Percentiles rank a stretch among this genome's conserved stretches.
Conservation (phyloP, 2,797 vertebrate genomes). For the Lophotriccus pileatus region DNA sequence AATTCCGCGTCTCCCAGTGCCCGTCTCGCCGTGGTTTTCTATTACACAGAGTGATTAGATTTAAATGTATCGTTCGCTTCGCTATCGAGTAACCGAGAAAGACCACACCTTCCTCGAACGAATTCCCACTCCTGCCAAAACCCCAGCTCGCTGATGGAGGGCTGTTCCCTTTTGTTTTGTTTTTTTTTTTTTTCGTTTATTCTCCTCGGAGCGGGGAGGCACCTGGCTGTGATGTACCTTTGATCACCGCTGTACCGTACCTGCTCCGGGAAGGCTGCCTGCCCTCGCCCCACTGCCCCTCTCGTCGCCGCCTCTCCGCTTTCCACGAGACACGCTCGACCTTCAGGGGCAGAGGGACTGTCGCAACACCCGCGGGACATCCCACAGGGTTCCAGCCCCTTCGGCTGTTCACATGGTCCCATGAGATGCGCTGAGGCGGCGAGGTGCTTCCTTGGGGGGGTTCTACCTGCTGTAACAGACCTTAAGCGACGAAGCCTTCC, state of each 20-base stretch:
- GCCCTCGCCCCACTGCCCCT: neutral
- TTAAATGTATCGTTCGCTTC: conserved; percentile 17
- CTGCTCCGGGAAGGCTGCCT: neutral
- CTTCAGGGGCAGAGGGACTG: neutral
- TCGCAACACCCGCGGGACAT: neutral
- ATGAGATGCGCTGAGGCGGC: neutral
- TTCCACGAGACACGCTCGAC: neutral
- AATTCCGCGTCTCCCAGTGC: neutral
- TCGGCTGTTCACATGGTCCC: neutral
- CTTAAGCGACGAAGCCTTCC: neutral
- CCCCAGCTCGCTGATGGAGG: neutral
- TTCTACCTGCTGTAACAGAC: neutral
- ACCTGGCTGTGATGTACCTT: neutral
- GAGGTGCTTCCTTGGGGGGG: neutral
- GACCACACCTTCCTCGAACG: conserved; percentile 21
- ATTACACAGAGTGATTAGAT: neutral
- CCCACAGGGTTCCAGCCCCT: neutral
- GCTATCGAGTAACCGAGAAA: neutral
- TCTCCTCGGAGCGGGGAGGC: neutral
- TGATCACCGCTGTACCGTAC: neutral
- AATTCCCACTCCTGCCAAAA: neutral
- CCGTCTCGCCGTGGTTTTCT: conserved; percentile 15
- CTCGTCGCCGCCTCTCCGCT: neutral
- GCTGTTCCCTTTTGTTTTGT: neutral
- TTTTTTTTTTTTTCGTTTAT: no score